Percentiles rank a stretch among this genome's conserved stretches.
phyloP scores from a whole-genome alignment of 2,797 vertebrate species.

The Dromococcyx pavoninus region DNA sequence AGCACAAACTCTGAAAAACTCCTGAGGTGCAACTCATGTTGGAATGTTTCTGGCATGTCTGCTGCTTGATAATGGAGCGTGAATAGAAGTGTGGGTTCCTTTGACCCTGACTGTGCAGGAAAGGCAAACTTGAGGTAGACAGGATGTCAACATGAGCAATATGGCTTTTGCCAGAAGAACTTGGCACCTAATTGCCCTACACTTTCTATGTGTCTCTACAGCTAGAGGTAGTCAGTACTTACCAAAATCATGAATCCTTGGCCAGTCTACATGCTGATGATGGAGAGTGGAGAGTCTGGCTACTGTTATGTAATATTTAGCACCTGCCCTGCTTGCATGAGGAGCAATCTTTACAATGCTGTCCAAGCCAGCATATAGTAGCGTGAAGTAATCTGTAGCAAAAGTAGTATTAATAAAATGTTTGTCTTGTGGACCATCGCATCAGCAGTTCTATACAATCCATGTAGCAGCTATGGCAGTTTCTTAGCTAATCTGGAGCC shows the following conservation, averaged over 20 bases:
- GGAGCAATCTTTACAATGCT: background rate
- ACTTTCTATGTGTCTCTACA: background rate
- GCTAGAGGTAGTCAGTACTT: background rate
- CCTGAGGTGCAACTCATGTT: background rate
- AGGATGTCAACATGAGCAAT: background rate
- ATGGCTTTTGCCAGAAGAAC: background rate
- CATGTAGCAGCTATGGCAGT: background rate
- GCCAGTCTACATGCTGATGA: background rate
- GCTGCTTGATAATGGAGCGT: background rate
- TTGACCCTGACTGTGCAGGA: rapidly evolving
- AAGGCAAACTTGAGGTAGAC: background rate
- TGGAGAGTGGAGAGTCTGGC: background rate
- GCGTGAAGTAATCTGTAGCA: background rate
- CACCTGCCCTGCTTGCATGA: background rate
- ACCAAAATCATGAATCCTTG: background rate
- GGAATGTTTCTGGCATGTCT: background rate
- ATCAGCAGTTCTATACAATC: background rate
- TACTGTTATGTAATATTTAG: background rate
- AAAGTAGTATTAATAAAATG: background rate
- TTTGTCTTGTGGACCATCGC: background rate
- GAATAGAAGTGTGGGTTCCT: background rate
- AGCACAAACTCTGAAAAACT: background rate
- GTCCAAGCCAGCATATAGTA: background rate
- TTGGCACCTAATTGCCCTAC: background rate
- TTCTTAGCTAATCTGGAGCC: background rate